These are phyloP conservation scores for Tokudaia tokunoshimensis DNA, from an alignment of 2,797 vertebrate species.

Conservation along the genomic window DNA sequence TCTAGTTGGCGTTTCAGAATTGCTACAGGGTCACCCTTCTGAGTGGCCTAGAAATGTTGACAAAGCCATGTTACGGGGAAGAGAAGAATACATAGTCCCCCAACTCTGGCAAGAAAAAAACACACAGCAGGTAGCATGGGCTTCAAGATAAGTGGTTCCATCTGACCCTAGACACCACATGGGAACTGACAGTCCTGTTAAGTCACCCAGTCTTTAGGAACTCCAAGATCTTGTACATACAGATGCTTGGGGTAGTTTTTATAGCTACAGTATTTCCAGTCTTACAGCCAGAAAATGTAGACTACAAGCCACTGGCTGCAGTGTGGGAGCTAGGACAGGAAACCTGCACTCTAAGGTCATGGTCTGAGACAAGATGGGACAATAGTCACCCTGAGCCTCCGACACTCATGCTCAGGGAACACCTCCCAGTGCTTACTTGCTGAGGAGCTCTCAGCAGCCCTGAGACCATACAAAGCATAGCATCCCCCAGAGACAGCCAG, in stretches of 20 bases:
- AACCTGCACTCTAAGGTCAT: not conserved
- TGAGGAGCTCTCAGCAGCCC: not conserved
- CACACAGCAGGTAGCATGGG: not conserved
- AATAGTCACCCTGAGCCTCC: not conserved
- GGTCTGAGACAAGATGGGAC: not conserved
- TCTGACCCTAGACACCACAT: not conserved
- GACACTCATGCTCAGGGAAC: not conserved
- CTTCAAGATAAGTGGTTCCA: not conserved
- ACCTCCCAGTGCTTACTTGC: not conserved
- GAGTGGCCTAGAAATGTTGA: constrained; percentile 91
- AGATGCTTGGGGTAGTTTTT: not conserved
- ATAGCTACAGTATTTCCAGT: not conserved
- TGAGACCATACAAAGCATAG: not conserved
- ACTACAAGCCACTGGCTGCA: not conserved
- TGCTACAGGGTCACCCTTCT: constrained; percentile 95
- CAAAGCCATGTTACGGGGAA: not conserved
- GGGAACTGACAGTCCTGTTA: not conserved
- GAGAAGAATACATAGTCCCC: not conserved
- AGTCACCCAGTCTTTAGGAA: not conserved
- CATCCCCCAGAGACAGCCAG: not conserved
- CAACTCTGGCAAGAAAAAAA: not conserved
- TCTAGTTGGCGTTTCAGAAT: constrained; percentile 96
- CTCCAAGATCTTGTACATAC: not conserved
- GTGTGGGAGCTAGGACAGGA: too few relatives aligned
- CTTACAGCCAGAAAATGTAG: not conserved